These are phyloP conservation scores for Cuniculus paca DNA, from an alignment of 2,797 vertebrate species.

Conservation along the genomic window DNA sequence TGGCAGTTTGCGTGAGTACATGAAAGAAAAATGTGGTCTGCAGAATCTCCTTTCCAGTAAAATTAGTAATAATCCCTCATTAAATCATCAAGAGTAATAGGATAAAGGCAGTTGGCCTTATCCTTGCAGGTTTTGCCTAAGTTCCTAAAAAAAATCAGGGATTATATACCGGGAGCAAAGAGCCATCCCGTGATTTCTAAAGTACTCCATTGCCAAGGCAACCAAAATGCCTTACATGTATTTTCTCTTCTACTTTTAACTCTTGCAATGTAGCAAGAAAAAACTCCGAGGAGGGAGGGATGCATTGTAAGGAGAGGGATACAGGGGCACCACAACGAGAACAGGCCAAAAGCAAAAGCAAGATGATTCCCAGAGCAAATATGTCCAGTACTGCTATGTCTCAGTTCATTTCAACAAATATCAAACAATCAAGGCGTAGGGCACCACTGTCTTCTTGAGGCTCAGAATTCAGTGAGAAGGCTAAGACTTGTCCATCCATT, in stretches of 20 bases:
- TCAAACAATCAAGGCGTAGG: not conserved
- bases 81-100: slow-evolving; percentile 6
- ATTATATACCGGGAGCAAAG: not conserved
- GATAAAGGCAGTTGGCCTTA: not conserved
- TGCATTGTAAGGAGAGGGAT: not conserved
- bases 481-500: not conserved
- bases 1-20: not conserved
- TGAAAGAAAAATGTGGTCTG: slow-evolving; percentile 40
- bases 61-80: slow-evolving; percentile 10
- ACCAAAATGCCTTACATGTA: not conserved
- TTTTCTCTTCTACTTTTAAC: not conserved
- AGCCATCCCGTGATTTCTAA: not conserved
- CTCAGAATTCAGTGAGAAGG: not conserved
- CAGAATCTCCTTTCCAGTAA: slow-evolving; percentile 14
- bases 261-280: not conserved
- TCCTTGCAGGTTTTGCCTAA: not conserved
- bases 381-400: no score
- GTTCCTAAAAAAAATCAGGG: slow-evolving; percentile 45
- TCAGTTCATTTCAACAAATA: not conserved
- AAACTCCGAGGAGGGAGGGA: not conserved
- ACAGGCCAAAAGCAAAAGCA: not conserved
- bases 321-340: not conserved
- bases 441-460: not conserved
- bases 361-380: not conserved
- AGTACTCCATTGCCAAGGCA: not conserved